phyloP scores from a whole-genome alignment of 2,888 invertebrate species.

The Anarsia innoxiella region DNA sequence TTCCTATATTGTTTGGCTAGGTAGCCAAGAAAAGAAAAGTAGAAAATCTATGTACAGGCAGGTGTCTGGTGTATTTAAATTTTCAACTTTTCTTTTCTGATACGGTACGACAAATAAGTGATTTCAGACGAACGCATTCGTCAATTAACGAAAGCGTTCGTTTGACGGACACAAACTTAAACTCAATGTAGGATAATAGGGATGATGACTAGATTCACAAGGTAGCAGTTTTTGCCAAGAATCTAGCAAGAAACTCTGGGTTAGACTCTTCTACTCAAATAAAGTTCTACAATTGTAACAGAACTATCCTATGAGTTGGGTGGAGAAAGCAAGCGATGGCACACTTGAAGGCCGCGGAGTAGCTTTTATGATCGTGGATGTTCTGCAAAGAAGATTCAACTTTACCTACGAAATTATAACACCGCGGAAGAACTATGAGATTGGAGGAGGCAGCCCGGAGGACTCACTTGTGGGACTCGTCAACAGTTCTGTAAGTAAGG shows the following conservation, averaged over 20 bases:
- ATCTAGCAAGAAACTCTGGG: background rate
- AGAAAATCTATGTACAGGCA: too few relatives aligned
- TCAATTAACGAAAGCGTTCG: background rate
- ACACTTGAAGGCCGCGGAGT: slow-evolving; percentile 79
- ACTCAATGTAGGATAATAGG: background rate
- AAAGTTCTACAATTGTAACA: slow-evolving; percentile 28
- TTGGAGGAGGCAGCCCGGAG: slow-evolving; percentile 71
- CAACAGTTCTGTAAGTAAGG: slow-evolving; percentile 67
- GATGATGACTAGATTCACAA: background rate
- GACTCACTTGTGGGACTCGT: slow-evolving; percentile 80
- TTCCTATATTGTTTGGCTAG: background rate
- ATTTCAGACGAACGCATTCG: too few relatives aligned
- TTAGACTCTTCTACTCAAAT: background rate
- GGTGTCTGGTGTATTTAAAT: too few relatives aligned
- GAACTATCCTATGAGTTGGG: slow-evolving; percentile 79
- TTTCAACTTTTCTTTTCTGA: too few relatives aligned
- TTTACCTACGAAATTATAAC: slow-evolving; percentile 83
- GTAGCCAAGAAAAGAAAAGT: too few relatives aligned
- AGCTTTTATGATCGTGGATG: slow-evolving; percentile 81
- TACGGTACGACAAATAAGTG: too few relatives aligned
- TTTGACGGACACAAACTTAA: background rate
- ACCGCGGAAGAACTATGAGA: slow-evolving; percentile 77
- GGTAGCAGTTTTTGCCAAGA: background rate
- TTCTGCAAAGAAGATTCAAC: slow-evolving; percentile 80
- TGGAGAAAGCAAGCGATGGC: slow-evolving; percentile 62